phyloP scores from a whole-genome alignment of 2,888 invertebrate genomes.

The Selenia dentaria region DNA sequence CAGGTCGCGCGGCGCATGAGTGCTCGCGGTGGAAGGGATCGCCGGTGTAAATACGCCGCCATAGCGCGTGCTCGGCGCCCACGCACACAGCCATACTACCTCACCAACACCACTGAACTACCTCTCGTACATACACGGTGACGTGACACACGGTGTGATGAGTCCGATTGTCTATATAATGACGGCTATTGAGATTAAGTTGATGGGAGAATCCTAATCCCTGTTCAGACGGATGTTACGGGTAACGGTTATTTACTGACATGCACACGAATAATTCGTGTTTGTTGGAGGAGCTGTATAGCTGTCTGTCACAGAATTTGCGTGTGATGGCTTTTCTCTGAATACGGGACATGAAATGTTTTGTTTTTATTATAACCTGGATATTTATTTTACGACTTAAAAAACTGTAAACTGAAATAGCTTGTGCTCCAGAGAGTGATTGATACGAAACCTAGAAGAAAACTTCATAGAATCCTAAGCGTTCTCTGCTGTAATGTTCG shows the following conservation, averaged over 20 bases:
- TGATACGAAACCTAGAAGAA: too few species aligned
- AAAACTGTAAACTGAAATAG: too few species aligned
- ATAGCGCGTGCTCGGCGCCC: constrained; percentile 72
- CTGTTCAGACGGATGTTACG: too few species aligned
- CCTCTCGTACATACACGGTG: constrained; percentile 32
- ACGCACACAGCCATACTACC: constrained; percentile 52
- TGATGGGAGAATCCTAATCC: constrained; percentile 57
- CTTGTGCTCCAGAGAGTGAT: too few species aligned
- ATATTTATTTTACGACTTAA: too few species aligned
- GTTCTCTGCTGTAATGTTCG: too few species aligned
- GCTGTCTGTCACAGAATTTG: not conserved
- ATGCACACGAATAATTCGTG: constrained; percentile 35
- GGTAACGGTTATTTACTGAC: constrained; percentile 34
- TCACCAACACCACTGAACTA: constrained; percentile 44
- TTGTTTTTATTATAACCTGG: too few species aligned
- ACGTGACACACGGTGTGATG: constrained; percentile 45
- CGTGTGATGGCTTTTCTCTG: not conserved
- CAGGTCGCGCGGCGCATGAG: constrained; percentile 80
- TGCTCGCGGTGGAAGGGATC: constrained; percentile 81
- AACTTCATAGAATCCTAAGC: too few species aligned
- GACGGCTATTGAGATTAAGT: constrained; percentile 47
- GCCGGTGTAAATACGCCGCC: constrained; percentile 79
- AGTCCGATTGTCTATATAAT: constrained; percentile 44
- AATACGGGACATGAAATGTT: too few species aligned
- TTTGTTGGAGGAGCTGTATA: constrained; percentile 23